These are phyloP conservation scores for Lydus trimaculatus DNA, from an alignment of 2,888 invertebrate genomes.

Conservation along the genomic window DNA sequence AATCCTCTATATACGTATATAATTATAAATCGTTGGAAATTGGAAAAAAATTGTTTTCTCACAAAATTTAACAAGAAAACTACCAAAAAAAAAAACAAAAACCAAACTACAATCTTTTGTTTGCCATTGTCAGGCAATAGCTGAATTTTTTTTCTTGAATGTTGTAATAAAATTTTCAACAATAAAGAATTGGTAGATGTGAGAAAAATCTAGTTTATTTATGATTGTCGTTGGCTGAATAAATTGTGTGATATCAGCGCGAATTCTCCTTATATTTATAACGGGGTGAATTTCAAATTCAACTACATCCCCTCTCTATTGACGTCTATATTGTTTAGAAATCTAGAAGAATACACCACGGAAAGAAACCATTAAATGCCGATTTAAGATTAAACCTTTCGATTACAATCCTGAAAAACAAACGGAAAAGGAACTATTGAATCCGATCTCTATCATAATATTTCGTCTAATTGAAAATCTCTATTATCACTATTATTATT, in stretches of 20 bases:
- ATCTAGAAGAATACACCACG: constrained; percentile 5
- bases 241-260: background rate
- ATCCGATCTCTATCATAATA: background rate
- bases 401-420: background rate
- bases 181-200: background rate
- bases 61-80: no score
- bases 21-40: background rate
- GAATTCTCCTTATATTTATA: background rate
- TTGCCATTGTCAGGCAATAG: background rate
- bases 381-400: constrained; percentile 3
- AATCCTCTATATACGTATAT: background rate
- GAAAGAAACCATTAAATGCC: constrained; percentile 1
- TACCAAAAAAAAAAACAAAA: no score
- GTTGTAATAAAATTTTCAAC: background rate
- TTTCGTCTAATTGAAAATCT: background rate
- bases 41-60: no score
- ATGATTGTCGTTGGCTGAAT: background rate
- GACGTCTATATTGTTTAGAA: no score
- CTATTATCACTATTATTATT: background rate
- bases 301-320: background rate
- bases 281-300: background rate
- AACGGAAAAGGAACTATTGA: background rate
- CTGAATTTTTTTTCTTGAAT: background rate
- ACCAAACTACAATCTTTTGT: background rate
- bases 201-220: background rate